Evolutionary conservation across 2,888 invertebrate genomes (phyloP).

Genomic region (Hyposoter dolosus): DNA sequence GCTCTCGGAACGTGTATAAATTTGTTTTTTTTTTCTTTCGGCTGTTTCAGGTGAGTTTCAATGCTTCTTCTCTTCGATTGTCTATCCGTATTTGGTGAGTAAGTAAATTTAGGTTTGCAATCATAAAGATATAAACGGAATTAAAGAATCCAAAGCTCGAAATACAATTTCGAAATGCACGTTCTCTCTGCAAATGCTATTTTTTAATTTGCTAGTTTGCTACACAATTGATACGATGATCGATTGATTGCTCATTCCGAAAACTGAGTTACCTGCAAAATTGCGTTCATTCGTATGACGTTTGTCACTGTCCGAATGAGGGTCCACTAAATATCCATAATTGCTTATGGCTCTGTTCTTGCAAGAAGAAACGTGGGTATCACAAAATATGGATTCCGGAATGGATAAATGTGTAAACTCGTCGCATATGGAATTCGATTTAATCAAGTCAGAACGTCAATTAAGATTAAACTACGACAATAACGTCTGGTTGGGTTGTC

Average conservation of each 20-base stretch:
- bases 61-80: neutral
- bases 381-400: neutral
- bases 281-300: neutral
- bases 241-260: neutral
- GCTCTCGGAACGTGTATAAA: neutral
- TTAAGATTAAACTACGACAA: conserved; percentile 54
- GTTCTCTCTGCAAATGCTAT: neutral
- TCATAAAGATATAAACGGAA: neutral
- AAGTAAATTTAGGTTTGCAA: neutral
- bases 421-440: conserved; percentile 50
- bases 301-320: neutral
- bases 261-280: neutral
- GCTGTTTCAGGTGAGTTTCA: conserved; percentile 67
- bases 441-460: conserved; percentile 36
- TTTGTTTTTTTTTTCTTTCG: conserved; percentile 33
- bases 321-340: neutral
- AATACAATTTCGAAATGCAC: neutral
- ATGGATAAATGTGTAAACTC: neutral
- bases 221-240: neutral
- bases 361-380: neutral
- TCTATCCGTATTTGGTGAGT: conserved; percentile 47
- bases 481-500: conserved; percentile 56
- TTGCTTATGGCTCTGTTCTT: neutral
- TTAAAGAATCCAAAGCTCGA: neutral
- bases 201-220: neutral